A percentile compares a stretch with the other conserved stretches of the same genome.
These are phyloP conservation scores for Drosophila miranda DNA, from an alignment of 1,140 invertebrate genomes.

Conservation along the genomic window DNA sequence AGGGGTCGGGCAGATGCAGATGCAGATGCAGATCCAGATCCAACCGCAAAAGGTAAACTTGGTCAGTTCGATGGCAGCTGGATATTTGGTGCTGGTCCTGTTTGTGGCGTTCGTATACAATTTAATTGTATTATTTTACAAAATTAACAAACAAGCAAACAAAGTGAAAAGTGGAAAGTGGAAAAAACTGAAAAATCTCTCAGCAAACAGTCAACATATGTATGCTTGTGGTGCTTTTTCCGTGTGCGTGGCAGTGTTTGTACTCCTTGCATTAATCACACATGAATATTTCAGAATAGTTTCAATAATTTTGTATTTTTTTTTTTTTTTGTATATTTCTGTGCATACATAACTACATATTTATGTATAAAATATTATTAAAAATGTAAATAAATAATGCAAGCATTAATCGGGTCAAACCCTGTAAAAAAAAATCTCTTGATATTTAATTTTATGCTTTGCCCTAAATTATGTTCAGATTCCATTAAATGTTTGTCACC, in stretches of 20 bases:
- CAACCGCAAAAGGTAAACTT: constrained; percentile 69
- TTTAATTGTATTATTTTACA: constrained; percentile 78
- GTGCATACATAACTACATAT: constrained; percentile 1
- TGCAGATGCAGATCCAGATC: background rate
- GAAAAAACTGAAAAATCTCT: constrained; percentile 45
- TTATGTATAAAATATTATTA: constrained; percentile 12
- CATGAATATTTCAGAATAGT: constrained; percentile 22
- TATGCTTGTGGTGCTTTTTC: constrained; percentile 14
- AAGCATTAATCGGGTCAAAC: constrained; percentile 1
- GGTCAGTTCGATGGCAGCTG: constrained; percentile 47
- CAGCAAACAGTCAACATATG: constrained; percentile 51
- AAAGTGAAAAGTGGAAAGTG: constrained; percentile 32
- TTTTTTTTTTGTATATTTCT: constrained; percentile 58
- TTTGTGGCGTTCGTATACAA: constrained; percentile 60
- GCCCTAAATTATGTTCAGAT: background rate
- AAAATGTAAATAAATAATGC: constrained; percentile 43
- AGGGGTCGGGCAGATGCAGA: background rate
- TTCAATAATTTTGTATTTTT: constrained; percentile 46
- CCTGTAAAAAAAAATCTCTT: background rate
- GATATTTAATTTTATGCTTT: too few relatives aligned
- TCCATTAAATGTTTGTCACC: background rate
- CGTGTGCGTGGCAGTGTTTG: constrained; percentile 13
- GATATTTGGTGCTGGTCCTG: background rate
- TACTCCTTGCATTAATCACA: constrained; percentile 60
- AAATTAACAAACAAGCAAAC: constrained; percentile 69